Conservation (phyloP, 92 coral and sea anemone genomes). For the Zoanthus solanderi region DNA sequence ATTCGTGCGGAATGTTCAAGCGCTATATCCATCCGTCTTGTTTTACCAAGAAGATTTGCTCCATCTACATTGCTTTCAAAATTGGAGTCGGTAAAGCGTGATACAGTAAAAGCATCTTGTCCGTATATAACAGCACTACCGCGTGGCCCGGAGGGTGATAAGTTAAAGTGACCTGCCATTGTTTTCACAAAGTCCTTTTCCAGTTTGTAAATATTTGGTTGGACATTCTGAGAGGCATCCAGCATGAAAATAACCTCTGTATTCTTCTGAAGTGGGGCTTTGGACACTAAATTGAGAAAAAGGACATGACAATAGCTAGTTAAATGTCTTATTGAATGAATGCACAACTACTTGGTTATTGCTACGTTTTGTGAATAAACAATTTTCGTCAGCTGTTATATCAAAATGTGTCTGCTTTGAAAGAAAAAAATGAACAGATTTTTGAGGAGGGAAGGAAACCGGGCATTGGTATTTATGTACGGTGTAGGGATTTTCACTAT, state of each 20-base stretch:
- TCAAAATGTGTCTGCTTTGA: too few species aligned
- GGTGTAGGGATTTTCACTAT: constrained; percentile 22
- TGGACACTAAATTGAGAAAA: constrained; percentile 14
- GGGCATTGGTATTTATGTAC: background rate
- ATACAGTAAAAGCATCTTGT: constrained; percentile 20
- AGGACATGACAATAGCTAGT: too few species aligned
- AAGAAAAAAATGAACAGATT: background rate
- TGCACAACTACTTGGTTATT: too few species aligned
- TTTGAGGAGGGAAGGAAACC: background rate
- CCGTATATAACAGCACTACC: constrained; percentile 43
- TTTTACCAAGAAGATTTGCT: constrained; percentile 19
- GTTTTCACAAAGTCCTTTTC: constrained; percentile 58
- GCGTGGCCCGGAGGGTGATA: constrained; percentile 42
- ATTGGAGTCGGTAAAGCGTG: constrained; percentile 32
- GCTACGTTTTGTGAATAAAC: too few species aligned
- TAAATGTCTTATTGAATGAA: background rate
- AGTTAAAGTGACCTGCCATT: constrained; percentile 45
- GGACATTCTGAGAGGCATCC: constrained; percentile 64
- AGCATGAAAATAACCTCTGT: constrained; percentile 57
- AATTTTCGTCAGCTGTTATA: too few species aligned
- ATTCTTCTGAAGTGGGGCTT: constrained; percentile 26
- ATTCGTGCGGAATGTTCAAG: constrained; percentile 43
- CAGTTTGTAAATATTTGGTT: constrained; percentile 32
- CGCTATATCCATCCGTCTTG: constrained; percentile 34
- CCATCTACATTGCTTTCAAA: constrained; percentile 28